A percentile compares a stretch with the other conserved stretches of the same genome.
Conservation (phyloP, 2,797 vertebrate species). For the Podarcis siculus region DNA sequence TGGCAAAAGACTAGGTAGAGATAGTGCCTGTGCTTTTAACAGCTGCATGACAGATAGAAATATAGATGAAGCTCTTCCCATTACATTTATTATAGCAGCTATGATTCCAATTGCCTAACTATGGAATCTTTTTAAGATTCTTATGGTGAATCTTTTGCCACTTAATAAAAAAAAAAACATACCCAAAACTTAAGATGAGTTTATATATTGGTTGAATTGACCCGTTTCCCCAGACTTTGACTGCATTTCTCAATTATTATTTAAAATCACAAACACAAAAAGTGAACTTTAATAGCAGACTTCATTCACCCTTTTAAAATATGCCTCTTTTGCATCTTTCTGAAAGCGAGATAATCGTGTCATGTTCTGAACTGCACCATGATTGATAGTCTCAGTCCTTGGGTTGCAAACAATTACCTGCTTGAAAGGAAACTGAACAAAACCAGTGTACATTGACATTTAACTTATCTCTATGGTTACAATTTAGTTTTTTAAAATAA, state of each 20-base stretch:
- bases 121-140: too few relatives aligned
- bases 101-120: too few relatives aligned
- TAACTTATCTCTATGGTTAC: conserved; percentile 14
- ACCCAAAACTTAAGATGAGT: too few relatives aligned
- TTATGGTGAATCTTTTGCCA: neutral
- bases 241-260: neutral
- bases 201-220: neutral
- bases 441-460: conserved; percentile 26
- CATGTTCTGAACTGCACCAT: neutral
- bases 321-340: neutral
- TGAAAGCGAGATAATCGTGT: neutral
- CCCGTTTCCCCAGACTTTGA: neutral
- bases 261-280: neutral
- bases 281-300: neutral
- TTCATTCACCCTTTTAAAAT: neutral
- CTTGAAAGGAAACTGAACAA: conserved; percentile 16
- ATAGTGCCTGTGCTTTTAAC: too few relatives aligned
- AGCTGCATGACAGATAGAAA: too few relatives aligned
- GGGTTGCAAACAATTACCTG: conserved; percentile 16
- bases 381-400: neutral
- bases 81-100: too few relatives aligned
- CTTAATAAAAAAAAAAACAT: neutral
- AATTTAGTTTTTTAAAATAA: neutral
- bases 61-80: too few relatives aligned
- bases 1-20: too few relatives aligned